Evolutionary conservation across 2,797 vertebrate species (phyloP).

Genomic region (Apodemus agrarius): DNA sequence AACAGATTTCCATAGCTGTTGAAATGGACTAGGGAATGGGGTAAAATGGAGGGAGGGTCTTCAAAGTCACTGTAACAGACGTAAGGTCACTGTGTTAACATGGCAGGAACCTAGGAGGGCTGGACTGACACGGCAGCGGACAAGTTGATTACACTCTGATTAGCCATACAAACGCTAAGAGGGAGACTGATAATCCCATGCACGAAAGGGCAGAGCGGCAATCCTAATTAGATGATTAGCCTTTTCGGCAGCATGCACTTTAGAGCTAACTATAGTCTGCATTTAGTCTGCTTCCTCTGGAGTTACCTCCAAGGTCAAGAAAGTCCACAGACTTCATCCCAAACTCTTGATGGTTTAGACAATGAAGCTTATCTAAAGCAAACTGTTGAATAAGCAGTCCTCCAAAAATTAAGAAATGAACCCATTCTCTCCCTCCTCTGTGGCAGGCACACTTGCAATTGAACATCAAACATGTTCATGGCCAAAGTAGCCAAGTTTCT

Average conservation of each 20-base stretch:
- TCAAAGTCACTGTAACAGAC: neutral
- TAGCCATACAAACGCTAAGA: neutral
- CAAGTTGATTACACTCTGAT: neutral
- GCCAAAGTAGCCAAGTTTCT: conserved; percentile 4
- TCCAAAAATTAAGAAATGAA: conserved; percentile 36
- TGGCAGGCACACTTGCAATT: conserved; percentile 15
- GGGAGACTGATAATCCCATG: neutral
- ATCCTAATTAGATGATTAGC: neutral
- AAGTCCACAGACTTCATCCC: neutral
- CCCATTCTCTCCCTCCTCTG: neutral
- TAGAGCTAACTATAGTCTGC: neutral
- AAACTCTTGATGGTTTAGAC: conserved; percentile 16
- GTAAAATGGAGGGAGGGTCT: neutral
- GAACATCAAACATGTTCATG: conserved; percentile 16
- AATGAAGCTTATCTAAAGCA: conserved; percentile 15
- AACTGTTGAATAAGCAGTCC: neutral
- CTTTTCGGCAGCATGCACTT: conserved; percentile 8
- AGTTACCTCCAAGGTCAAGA: neutral
- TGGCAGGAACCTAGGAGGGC: fast-evolving
- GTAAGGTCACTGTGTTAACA: neutral
- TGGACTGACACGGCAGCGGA: neutral
- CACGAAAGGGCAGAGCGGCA: neutral
- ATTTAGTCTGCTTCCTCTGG: neutral
- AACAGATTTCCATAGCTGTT: conserved; percentile 9
- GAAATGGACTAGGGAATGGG: neutral